phyloP scores from a whole-genome alignment of 2,113 vertebrate species.

The Atrichornis clamosus region DNA sequence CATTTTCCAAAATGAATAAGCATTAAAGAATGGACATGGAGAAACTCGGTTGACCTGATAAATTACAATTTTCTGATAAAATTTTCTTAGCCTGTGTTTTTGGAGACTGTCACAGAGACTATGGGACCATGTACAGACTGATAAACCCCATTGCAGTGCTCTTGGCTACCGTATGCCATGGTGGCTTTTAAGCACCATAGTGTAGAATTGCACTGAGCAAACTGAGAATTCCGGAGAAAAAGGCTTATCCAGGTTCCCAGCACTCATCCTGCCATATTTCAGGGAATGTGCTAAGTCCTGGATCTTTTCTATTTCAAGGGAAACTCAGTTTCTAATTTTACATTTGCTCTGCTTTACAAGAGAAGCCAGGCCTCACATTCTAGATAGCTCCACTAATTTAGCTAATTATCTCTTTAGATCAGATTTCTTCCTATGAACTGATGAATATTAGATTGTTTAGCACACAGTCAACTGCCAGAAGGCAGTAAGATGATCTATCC shows the following conservation, averaged over 20 bases:
- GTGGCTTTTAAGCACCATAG: fast-evolving
- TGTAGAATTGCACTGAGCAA: background rate
- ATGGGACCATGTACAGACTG: fast-evolving
- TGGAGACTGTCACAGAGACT: background rate
- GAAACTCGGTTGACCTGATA: background rate
- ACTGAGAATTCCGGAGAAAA: background rate
- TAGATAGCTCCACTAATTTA: background rate
- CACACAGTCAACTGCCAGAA: background rate
- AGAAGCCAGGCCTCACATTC: background rate
- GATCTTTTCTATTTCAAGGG: background rate
- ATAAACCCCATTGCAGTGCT: background rate
- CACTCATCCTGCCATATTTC: background rate
- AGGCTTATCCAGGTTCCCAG: background rate
- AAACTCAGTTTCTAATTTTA: background rate
- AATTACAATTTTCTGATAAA: background rate
- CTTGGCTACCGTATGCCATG: fast-evolving
- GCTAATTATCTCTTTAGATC: background rate
- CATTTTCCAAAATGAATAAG: background rate
- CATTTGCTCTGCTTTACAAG: background rate
- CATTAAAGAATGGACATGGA: background rate
- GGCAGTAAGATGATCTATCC: background rate
- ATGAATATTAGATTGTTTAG: background rate
- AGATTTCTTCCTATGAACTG: background rate
- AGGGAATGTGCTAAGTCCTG: background rate
- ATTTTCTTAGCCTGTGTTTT: background rate